phyloP scores from a whole-genome alignment of 1,140 invertebrate species.

The Dreissena rostriformis region DNA sequence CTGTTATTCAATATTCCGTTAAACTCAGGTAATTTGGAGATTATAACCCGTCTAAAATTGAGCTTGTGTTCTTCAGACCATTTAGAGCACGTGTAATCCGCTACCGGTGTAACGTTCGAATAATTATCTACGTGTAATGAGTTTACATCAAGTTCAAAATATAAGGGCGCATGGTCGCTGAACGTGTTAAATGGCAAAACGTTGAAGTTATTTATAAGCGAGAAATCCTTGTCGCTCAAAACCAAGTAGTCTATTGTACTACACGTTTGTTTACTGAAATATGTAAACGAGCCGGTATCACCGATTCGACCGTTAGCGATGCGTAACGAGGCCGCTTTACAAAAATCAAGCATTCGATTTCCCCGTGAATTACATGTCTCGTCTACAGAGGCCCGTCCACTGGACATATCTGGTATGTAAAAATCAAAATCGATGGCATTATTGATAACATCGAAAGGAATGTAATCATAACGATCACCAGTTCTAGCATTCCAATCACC shows the following conservation, averaged over 20 bases:
- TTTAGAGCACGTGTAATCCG: background rate
- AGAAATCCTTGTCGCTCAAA: background rate
- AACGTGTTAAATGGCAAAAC: background rate
- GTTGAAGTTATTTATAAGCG: no score
- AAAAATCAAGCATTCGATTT: constrained; percentile 2
- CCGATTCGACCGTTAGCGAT: background rate
- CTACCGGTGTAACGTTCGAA: background rate
- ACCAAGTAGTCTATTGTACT: background rate
- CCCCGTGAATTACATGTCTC: background rate
- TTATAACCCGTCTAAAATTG: background rate
- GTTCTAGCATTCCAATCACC: constrained; percentile 13
- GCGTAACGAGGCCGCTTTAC: background rate
- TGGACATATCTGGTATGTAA: constrained; percentile 4
- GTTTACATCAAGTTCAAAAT: background rate
- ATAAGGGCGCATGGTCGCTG: background rate
- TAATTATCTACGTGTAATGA: background rate
- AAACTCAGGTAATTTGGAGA: background rate
- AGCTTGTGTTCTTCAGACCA: background rate
- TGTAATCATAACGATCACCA: constrained; percentile 2
- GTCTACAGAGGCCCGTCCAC: background rate
- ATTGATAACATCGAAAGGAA: background rate
- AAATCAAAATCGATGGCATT: background rate
- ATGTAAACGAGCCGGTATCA: background rate
- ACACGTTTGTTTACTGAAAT: background rate
- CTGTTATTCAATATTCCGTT: background rate